Conservation (phyloP, 2,797 vertebrate genomes). For the Myotis planiceps region DNA sequence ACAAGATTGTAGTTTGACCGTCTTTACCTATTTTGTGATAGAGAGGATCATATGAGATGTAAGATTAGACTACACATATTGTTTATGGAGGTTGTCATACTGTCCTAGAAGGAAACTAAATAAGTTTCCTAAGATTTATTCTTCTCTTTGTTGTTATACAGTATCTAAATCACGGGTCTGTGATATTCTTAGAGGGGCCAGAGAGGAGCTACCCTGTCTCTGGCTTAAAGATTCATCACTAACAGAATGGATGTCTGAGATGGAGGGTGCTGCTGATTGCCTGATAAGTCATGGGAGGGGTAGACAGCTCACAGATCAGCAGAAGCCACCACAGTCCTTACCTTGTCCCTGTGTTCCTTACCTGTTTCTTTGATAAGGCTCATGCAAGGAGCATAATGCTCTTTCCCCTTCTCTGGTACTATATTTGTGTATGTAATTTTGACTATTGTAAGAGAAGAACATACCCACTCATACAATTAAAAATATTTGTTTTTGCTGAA, state of each 20-base stretch:
- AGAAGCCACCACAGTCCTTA: fast-evolving
- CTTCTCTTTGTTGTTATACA: not conserved
- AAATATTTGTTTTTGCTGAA: not conserved
- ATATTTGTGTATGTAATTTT: not conserved
- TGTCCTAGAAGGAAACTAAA: not conserved
- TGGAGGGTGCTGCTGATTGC: not conserved
- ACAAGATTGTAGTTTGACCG: not conserved
- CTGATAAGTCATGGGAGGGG: not conserved
- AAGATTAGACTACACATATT: not conserved
- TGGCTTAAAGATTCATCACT: not conserved
- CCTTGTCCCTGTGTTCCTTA: not conserved
- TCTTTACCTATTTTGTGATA: not conserved
- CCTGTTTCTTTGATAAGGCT: not conserved
- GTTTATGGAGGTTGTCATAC: not conserved
- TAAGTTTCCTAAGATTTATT: constrained; percentile 4
- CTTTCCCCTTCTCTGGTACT: not conserved
- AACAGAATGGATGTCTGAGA: not conserved
- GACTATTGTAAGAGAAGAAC: not conserved
- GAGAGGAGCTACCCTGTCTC: not conserved
- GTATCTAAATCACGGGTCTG: not conserved
- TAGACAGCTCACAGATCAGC: not conserved
- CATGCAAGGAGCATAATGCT: not conserved
- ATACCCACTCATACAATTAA: not conserved
- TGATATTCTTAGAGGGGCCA: not conserved
- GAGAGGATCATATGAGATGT: not conserved